phyloP scores from a whole-genome alignment of 2,888 invertebrate genomes.

The Eupithecia subumbrata region DNA sequence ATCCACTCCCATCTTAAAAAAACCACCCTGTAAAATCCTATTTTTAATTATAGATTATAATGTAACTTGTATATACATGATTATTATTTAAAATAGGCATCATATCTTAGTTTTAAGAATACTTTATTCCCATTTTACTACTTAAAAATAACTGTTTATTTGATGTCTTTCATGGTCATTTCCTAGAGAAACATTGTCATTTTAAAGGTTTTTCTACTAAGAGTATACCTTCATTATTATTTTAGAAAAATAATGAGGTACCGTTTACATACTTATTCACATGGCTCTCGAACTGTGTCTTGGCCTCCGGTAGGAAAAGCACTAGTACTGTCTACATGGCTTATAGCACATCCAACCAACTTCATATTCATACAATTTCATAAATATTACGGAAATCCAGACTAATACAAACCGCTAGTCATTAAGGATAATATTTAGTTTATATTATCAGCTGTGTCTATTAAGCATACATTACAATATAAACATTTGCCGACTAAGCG shows the following conservation, averaged over 20 bases:
- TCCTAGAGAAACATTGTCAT: background rate
- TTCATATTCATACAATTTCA: background rate
- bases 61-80: constrained; percentile 47
- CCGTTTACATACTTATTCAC: background rate
- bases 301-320: background rate
- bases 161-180: background rate
- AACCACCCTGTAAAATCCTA: too few relatives aligned
- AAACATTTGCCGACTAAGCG: background rate
- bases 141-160: constrained; percentile 32
- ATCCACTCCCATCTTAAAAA: too few relatives aligned
- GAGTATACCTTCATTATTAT: background rate
- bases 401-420: constrained; percentile 23
- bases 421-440: constrained; percentile 14
- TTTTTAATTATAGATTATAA: constrained; percentile 52
- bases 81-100: constrained; percentile 50
- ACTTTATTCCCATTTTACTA: background rate
- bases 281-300: background rate
- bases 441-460: background rate
- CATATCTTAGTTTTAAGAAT: constrained; percentile 55
- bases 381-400: constrained; percentile 6
- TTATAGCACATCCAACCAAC: background rate
- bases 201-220: background rate
- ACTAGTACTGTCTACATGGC: background rate
- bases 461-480: background rate
- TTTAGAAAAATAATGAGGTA: background rate